Evolutionary conservation across 2,113 vertebrate species (phyloP), one percentile per base, ranked within the genome.

Genomic region (Myrmecobius fasciatus): DNA sequence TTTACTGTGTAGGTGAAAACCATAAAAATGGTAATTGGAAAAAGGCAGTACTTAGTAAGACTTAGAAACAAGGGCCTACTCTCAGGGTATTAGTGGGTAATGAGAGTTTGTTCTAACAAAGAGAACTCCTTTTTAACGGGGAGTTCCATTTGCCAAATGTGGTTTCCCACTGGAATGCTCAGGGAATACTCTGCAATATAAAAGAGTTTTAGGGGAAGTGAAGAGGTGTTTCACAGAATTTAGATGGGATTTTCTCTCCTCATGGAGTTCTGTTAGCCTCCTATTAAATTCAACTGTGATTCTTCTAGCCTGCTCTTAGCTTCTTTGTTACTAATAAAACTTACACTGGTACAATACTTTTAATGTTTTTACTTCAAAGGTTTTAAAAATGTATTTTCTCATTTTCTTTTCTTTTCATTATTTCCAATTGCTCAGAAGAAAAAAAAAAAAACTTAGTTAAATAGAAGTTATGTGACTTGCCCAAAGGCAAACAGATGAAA

Each of bases 21-120:
- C 31, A 96, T 91, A 96, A 96, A 97, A 96, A 96, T 92, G 54
- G 53, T 95, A 95, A 97, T 97, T 93, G 51, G 75, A 49, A 96
- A 96, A 96, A 96, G 89, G n/a, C 24, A 94, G 89, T 25, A 93
- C 92, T 93, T 92, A 95, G 93, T 92, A 94, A 96, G 14, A 95
- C 91, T 75, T 11, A 49, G 89, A 75, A 96, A 49, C 31, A 96
- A 26, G 36, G 51, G 17, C 46, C n/a, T 93, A 53, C 53, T 95
- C 89, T 60, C 49, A 10, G 31, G 91, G 56, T 53, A 93, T 95
- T 96, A 93, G 93, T 95, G 90, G 22, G 5, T 96, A 96, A 93
- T 93, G 56, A 92, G 90, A 97, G 51, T 54, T 97, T 96, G 67
- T 96, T 95, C 92, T 93, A 53, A 43, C 31, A 88, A 67, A 67